Base-by-base conservation (phyloP, 2,888 invertebrate species). In the Metacarcinus magister region DNA sequence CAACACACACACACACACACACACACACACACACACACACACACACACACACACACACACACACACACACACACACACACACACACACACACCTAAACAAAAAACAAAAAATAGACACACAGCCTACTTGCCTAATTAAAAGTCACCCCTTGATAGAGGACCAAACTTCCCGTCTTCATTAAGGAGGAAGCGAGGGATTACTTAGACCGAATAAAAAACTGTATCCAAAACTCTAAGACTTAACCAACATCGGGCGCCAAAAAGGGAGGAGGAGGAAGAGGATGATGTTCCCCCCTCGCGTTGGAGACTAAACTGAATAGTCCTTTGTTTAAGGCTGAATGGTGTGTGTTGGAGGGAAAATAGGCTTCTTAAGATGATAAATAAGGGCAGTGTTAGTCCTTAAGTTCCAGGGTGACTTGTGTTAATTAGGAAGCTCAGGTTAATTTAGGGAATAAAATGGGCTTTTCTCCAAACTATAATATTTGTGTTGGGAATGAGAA, bases 51-150 rank as follows among this genome's bases (percentile, higher is more conserved):
- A 75, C 75, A 75, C 75, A 75, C 75, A 75, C 75, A 75, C 75
- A 75, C 75, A 75, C 75, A 75, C 39, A 87, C 87, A 87, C 87
- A 87, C 87, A 87, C 87, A 87, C 87, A 87, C 87, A 87, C 39
- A 87, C 87, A 87, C 87, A 87, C 87, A 87, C 87, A 87, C 87
- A 39, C 32, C 32, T 3, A 67, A 10, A 67, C 67, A 67, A 8
- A n/a, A n/a, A n/a, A n/a, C n/a, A n/a, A n/a, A n/a, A n/a, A n/a
- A n/a, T n/a, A n/a, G n/a, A n/a, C n/a, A 67, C 67, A 67, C 87
- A 32, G 32, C 32, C 39, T 39, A 75, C 87, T 87, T 87, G 8
- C 13, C 16, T 87, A 87, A 87, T 87, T 87, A 87, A 87, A 87
- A 87, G 32, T 87, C 87, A 87, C 32, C 87, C 87, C 87, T 87